Percentiles rank a stretch among this genome's conserved stretches.
Evolutionary conservation across 2,888 invertebrate genomes (phyloP).

Genomic region (Nasonovia ribisnigri): DNA sequence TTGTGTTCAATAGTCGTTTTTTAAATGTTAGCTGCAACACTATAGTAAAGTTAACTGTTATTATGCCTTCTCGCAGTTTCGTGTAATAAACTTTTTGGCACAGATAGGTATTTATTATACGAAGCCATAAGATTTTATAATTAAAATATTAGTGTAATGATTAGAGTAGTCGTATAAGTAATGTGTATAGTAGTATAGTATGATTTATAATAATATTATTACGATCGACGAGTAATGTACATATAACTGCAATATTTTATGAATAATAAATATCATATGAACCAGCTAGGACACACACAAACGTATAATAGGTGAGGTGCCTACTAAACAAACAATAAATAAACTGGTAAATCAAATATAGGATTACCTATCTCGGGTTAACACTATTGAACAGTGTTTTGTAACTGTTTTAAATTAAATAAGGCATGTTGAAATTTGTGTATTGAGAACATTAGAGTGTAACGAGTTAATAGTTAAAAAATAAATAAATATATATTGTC

Average conservation of each 20-base stretch:
- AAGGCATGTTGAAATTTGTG: neutral
- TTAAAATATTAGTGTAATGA: neutral
- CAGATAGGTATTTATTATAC: neutral
- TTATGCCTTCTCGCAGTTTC: neutral
- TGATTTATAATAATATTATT: neutral
- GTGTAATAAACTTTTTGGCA: neutral
- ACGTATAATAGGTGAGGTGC: neutral
- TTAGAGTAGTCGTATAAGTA: neutral
- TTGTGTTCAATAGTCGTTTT: neutral
- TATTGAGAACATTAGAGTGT: neutral
- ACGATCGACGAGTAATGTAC: neutral
- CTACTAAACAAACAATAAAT: neutral
- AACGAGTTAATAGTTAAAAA: neutral
- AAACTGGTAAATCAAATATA: neutral
- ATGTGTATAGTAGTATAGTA: neutral
- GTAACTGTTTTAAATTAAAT: neutral
- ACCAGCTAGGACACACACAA: neutral
- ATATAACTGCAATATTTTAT: neutral
- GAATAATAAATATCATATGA: neutral
- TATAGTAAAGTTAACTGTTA: neutral
- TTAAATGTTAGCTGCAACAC: neutral
- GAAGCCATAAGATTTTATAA: neutral
- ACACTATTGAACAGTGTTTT: neutral
- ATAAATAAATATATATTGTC: neutral
- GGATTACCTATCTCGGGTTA: neutral